phyloP scores from a whole-genome alignment of 2,797 vertebrate genomes.

The Synanceia verrucosa region DNA sequence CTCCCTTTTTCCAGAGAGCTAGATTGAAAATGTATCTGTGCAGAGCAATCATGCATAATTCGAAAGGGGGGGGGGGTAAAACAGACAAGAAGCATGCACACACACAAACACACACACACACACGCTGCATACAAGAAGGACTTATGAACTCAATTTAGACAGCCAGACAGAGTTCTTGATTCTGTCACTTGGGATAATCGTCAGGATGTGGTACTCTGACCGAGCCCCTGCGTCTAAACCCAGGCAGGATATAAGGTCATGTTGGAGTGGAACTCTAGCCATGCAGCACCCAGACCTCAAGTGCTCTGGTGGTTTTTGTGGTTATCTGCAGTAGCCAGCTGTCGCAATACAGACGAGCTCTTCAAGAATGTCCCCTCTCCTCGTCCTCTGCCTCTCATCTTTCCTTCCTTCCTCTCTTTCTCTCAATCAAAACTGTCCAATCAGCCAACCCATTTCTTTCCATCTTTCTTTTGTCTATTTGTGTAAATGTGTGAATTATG shows the following conservation, averaged over 20 bases:
- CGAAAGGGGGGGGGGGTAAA: constrained; percentile 9
- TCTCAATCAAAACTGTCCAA: constrained; percentile 47
- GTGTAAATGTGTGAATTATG: background rate
- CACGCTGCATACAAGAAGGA: constrained; percentile 51
- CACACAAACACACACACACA: constrained; percentile 12
- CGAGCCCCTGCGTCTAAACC: constrained; percentile 69
- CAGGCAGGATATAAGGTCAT: constrained; percentile 80
- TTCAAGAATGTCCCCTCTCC: constrained; percentile 72
- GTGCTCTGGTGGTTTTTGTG: constrained; percentile 80
- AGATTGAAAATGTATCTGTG: constrained; percentile 72
- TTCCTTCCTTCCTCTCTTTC: constrained; percentile 17
- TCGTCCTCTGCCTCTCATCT: constrained; percentile 61
- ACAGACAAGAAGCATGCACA: background rate
- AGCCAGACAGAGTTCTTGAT: constrained; percentile 76
- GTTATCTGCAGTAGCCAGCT: constrained; percentile 81
- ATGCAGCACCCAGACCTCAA: constrained; percentile 78
- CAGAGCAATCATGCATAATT: constrained; percentile 70
- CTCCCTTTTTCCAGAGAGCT: constrained; percentile 46
- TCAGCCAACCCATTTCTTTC: constrained; percentile 33
- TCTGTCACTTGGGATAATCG: constrained; percentile 79
- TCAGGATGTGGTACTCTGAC: constrained; percentile 78
- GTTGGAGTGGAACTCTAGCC: constrained; percentile 80
- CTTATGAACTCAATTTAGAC: constrained; percentile 78
- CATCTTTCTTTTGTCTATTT: constrained; percentile 9
- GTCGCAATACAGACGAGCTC: constrained; percentile 70